These are phyloP conservation scores for Neoaliturus tenellus DNA, from an alignment of 2,888 invertebrate genomes.

Conservation along the genomic window DNA sequence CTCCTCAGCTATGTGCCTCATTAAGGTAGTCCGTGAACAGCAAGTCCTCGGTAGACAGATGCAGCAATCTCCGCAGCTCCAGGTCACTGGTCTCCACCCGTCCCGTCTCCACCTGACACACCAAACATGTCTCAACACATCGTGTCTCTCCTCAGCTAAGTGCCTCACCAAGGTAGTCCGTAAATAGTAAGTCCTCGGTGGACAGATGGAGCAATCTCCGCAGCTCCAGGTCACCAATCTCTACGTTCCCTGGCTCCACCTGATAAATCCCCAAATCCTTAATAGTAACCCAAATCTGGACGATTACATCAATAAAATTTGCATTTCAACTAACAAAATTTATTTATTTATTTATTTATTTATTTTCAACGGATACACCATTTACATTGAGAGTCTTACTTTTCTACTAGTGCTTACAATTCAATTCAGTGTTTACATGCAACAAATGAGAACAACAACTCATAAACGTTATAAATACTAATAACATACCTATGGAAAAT, in stretches of 20 bases:
- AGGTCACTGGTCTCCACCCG: constrained; percentile 81
- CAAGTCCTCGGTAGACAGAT: constrained; percentile 95
- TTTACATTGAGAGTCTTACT: too few species aligned
- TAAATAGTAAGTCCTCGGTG: constrained; percentile 86
- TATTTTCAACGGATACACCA: too few species aligned
- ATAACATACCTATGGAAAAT: too few species aligned
- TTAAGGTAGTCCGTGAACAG: constrained; percentile 95
- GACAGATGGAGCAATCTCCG: constrained; percentile 89
- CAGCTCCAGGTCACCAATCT: constrained; percentile 83
- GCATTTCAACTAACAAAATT: too few species aligned
- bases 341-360: too few species aligned
- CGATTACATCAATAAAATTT: too few species aligned
- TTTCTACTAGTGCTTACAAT: too few species aligned
- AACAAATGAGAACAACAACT: too few species aligned
- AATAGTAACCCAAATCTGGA: too few species aligned
- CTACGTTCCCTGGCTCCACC: constrained; percentile 84
- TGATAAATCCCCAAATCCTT: constrained; percentile 69
- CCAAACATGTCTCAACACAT: too few species aligned
- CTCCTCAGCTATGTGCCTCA: constrained; percentile 81
- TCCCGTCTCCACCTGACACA: constrained; percentile 87
- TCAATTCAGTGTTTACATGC: too few species aligned
- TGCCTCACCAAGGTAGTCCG: background rate
- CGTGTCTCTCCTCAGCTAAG: background rate
- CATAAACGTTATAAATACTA: too few species aligned
- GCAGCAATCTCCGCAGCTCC: constrained; percentile 87